Conservation (phyloP, 1,140 invertebrate genomes). For the Copidosoma floridanum region DNA sequence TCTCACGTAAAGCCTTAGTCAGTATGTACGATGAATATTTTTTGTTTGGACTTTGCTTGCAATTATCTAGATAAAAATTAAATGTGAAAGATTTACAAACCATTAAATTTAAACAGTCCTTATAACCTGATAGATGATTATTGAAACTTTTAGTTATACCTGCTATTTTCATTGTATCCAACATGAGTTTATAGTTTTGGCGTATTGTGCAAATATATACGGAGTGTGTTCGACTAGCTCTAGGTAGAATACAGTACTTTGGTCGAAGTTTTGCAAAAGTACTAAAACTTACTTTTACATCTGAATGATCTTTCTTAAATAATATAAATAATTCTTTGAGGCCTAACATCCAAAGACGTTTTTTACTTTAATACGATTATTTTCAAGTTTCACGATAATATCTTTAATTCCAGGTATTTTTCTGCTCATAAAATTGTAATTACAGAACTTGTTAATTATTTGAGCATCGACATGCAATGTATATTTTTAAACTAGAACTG, state of each 20-base stretch:
- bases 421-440: too few species aligned
- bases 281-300: too few species aligned
- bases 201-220: conserved; percentile 11
- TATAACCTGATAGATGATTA: background rate
- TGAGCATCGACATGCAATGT: background rate
- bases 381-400: too few species aligned
- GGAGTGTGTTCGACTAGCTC: background rate
- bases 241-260: background rate
- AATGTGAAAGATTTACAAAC: background rate
- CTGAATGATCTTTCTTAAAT: too few species aligned
- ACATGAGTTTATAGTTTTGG: conserved; percentile 15
- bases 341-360: background rate
- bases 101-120: conserved; percentile 6
- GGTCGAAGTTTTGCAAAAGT: too few species aligned
- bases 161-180: background rate
- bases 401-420: background rate
- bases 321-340: background rate
- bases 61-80: background rate
- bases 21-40: background rate
- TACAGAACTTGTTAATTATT: background rate
- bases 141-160: background rate
- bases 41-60: background rate
- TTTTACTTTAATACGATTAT: background rate
- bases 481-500: too few species aligned
- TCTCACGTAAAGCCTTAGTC: background rate